Percentiles rank a stretch among this genome's conserved stretches.
phyloP scores from a whole-genome alignment of 2,888 invertebrate species.

The Tridacna gigas region DNA sequence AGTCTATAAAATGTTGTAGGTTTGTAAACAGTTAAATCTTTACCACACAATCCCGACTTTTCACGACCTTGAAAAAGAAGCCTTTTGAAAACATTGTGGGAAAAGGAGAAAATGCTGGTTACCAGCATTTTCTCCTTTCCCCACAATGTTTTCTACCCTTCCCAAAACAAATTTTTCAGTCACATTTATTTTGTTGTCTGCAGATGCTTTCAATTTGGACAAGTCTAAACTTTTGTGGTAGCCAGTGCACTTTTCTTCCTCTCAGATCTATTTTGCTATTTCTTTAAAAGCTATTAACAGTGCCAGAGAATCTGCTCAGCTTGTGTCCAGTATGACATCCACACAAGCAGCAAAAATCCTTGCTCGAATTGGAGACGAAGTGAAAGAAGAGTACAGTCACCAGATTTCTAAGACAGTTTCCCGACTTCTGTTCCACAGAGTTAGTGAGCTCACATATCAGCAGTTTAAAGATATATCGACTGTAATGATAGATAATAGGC shows the following conservation, averaged over 20 bases:
- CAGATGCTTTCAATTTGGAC: not conserved
- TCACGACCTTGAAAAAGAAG: too few species aligned
- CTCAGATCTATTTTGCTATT: too few species aligned
- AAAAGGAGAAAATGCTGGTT: constrained; percentile 8
- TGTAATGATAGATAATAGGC: constrained; percentile 59
- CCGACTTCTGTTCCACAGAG: constrained; percentile 38
- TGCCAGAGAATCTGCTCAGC: not conserved
- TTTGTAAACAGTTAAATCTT: too few species aligned
- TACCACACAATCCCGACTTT: too few species aligned
- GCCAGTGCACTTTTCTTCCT: too few species aligned
- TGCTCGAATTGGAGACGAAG: constrained; percentile 74
- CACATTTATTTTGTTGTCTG: not conserved
- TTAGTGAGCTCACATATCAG: constrained; percentile 64
- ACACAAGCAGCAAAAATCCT: constrained; percentile 73
- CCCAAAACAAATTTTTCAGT: not conserved
- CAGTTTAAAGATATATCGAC: constrained; percentile 67
- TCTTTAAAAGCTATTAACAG: constrained; percentile 1
- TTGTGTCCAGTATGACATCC: constrained; percentile 25
- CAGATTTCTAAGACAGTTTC: constrained; percentile 61
- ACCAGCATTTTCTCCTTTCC: not conserved
- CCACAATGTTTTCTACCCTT: not conserved
- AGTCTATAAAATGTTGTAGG: too few species aligned
- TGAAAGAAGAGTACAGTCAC: constrained; percentile 66
- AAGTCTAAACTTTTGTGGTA: not conserved
- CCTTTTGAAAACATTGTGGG: not conserved